phyloP scores from a whole-genome alignment of 2,797 vertebrate species.

The Hippoglossus hippoglossus region DNA sequence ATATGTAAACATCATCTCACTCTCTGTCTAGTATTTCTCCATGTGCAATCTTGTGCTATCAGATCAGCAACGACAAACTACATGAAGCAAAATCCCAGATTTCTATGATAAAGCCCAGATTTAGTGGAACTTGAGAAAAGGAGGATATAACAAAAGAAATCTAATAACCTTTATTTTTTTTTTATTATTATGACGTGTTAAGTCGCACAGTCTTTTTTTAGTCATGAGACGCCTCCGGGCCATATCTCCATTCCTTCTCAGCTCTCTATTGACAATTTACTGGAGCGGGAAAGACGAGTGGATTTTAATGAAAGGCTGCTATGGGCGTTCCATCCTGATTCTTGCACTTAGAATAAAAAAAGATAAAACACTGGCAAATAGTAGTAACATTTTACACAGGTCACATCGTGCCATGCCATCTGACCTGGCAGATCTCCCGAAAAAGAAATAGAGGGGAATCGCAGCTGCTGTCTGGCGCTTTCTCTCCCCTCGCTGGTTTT shows the following conservation, averaged over 20 bases:
- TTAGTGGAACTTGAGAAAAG: not conserved
- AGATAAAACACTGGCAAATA: constrained; percentile 49
- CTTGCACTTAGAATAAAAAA: constrained; percentile 28
- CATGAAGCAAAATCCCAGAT: not conserved
- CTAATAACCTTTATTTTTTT: not conserved
- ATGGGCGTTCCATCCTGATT: constrained; percentile 13
- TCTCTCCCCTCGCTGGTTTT: constrained; percentile 13
- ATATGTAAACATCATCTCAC: constrained; percentile 26
- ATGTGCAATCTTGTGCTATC: not conserved
- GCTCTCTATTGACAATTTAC: constrained; percentile 9
- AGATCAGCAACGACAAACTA: not conserved
- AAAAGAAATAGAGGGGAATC: constrained; percentile 55
- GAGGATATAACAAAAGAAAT: not conserved
- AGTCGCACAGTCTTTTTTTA: not conserved
- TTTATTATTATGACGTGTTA: not conserved
- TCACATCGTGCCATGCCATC: constrained; percentile 46
- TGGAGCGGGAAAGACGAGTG: not conserved
- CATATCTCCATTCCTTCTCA: not conserved
- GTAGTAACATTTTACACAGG: constrained; percentile 57
- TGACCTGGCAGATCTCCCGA: constrained; percentile 60
- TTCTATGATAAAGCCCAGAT: not conserved
- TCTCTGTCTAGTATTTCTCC: constrained; percentile 16
- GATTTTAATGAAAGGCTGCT: constrained; percentile 26
- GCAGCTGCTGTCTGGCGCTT: constrained; percentile 57
- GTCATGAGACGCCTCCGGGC: not conserved